Evolutionary conservation across 2,113 vertebrate species (phyloP), one percentile per base, ranked within the genome.

Genomic region (Epinephelus lanceolatus): DNA sequence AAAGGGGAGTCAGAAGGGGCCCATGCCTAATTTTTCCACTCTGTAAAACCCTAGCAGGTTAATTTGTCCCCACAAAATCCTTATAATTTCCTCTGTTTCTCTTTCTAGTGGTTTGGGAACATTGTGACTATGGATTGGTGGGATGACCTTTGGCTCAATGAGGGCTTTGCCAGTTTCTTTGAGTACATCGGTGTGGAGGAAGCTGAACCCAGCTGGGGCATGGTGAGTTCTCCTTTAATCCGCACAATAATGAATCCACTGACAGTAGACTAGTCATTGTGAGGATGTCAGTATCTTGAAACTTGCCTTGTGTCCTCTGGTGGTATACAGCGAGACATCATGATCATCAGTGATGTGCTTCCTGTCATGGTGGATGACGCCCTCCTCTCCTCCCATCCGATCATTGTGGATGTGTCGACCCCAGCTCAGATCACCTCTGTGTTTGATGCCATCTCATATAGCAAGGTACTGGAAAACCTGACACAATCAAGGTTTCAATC

Each of bases 101-200:
- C 56, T 65, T 87, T 94, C 12, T 85, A 99, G 98, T 99, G 98
- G 98, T 99, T 99, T 95, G 98, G 98, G 75, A 99, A 99, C 92
- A 97, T 94, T 47, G 98, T 99, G 88, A 99, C 98, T 6, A 99
- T 99, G 98, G 97, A 98, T 30, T 99, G 98, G 98, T 99, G 98
- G 98, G 98, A 99, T 17, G 98, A 99, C 81, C 90, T 99, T 83
- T 99, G 98, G 98, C 94, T 99, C 15, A 99, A 99, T 57, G 98
- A 99, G 90, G 98, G 98, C 81, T 99, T 99, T 86, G 97, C 98
- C 83, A 98, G 96, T 89, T 99, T 97, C 92, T 99, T 99, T 88
- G 98, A 99, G 88, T 99, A 94, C 90, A 87, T 97, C 4, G 98
- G 98, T 68, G 96, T 96, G 76, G 83, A 96, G 71, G 15, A 56